These are phyloP conservation scores for Hirtodrosophila alboralis DNA, from an alignment of 2,888 invertebrate genomes.

Conservation along the genomic window DNA sequence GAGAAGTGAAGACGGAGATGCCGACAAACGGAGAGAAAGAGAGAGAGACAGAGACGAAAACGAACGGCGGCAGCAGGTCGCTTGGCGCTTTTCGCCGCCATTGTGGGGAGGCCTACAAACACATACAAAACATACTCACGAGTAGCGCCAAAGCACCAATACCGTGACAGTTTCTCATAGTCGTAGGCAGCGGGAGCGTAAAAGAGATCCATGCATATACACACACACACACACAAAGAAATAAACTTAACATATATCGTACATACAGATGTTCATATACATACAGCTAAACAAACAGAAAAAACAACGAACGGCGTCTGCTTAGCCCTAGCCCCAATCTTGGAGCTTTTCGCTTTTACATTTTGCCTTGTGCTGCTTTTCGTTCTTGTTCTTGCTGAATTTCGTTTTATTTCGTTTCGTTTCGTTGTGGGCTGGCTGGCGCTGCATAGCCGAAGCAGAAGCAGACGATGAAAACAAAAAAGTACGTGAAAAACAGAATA, in stretches of 20 bases:
- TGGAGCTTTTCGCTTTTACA: constrained; percentile 52
- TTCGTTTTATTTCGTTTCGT: constrained; percentile 35
- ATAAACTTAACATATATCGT: too few relatives aligned
- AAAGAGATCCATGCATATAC: constrained; percentile 41
- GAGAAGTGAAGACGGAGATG: constrained; percentile 46
- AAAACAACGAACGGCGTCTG: constrained; percentile 48
- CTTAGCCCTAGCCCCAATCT: constrained; percentile 63
- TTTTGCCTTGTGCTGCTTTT: constrained; percentile 36
- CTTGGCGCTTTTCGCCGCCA: constrained; percentile 48
- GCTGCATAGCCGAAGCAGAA: constrained; percentile 42
- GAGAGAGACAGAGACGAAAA: constrained; percentile 7
- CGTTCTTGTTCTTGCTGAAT: constrained; percentile 29
- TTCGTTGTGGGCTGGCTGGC: constrained; percentile 22
- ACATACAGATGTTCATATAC: constrained; percentile 57
- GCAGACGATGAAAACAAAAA: constrained; percentile 77
- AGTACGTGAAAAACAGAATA: constrained; percentile 63
- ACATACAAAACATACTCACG: constrained; percentile 39
- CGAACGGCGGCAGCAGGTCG: constrained; percentile 34
- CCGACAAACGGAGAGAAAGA: constrained; percentile 25
- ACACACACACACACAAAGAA: constrained; percentile 17
- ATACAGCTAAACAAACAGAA: constrained; percentile 71
- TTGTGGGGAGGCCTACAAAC: constrained; percentile 68
- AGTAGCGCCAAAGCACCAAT: constrained; percentile 42
- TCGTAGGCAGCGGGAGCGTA: constrained; percentile 25
- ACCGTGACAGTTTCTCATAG: constrained; percentile 30